phyloP scores from a whole-genome alignment of 2,113 vertebrate species.

The Podocnemis expansa region DNA sequence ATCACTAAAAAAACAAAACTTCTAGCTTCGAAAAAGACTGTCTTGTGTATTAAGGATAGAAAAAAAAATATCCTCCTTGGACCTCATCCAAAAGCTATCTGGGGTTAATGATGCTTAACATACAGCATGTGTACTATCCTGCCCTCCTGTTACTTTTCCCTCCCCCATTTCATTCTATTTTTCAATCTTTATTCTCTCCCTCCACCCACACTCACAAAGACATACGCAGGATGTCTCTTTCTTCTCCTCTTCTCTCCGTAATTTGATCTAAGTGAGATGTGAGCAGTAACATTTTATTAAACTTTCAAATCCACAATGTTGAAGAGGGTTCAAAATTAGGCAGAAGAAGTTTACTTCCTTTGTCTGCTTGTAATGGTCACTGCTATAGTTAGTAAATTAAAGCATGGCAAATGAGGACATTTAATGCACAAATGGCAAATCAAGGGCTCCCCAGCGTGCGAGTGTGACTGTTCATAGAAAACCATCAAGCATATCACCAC shows the following conservation, averaged over 20 bases:
- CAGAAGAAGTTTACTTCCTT: background rate
- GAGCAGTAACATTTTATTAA: background rate
- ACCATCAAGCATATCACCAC: too few relatives aligned
- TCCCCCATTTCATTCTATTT: background rate
- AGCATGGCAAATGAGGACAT: background rate
- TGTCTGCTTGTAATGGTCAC: background rate
- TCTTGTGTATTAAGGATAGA: accelerated
- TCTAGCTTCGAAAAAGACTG: background rate
- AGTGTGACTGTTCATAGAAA: too few relatives aligned
- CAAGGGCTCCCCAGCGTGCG: too few relatives aligned
- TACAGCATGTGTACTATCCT: accelerated
- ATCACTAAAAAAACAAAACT: background rate
- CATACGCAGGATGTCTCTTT: background rate
- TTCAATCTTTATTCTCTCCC: accelerated
- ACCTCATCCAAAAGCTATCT: background rate
- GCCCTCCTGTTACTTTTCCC: background rate
- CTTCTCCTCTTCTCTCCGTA: background rate
- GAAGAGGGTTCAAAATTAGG: background rate
- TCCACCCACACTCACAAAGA: too few relatives aligned
- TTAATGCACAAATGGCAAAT: too few relatives aligned
- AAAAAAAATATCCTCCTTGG: background rate
- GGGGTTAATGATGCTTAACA: background rate
- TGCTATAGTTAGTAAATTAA: background rate
- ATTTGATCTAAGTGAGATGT: background rate
- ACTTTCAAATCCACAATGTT: background rate